Base-by-base conservation (phyloP, 2,113 vertebrate species). In the Porphyrio hochstetteri region DNA sequence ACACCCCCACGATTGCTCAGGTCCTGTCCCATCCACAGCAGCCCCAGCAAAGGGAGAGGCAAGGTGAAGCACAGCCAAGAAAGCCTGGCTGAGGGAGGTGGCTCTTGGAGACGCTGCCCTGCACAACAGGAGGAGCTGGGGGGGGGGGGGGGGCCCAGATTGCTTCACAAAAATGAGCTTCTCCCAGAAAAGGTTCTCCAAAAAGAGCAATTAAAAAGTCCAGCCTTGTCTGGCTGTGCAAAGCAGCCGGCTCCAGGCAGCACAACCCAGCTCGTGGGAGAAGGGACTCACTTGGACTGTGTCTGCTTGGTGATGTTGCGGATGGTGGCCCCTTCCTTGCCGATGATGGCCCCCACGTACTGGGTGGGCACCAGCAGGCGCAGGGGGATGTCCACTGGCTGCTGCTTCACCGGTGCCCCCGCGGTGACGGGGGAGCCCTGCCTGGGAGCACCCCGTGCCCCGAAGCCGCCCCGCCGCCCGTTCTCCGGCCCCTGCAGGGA, bases 231-330 rank as follows among this genome's bases (percentile, higher is more conserved):
- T 3, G 20, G 11, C 67, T 4, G 27, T 8, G 13, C 24, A 16
- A 11, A 29, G 6, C 42, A 4, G 33, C 5, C 14, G 2, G 35
- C 36, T 36, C 46, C 13, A 5, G 18, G 3, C 16, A 33, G 35
- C 0, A 3, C 31, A 44, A 68, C 48, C 1, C 9, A 1, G 20
- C 48, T 16, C 4, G 0, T 0, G 5, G 65, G 46, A 53, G 48
- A 12, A 24, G 0, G 3, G 38, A 98, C 99, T 98, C 96, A 99
- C 99, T 99, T 99, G 98, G 99, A 99, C 95, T 99, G 99, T 0
- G 99, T 99, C 97, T 99, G 99, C 90, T 99, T 99, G 70, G 99
- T 99, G 97, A 99, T 99, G 96, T 99, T 99, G 53, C 99, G 98
- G 84, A 99, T 99, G 96, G 99, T 99, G 96, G 99, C 99, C 0